A percentile compares a stretch with the other conserved stretches of the same genome.
These are phyloP conservation scores for Ceyx margarethae DNA, from an alignment of 2,113 vertebrate genomes.

Conservation along the genomic window DNA sequence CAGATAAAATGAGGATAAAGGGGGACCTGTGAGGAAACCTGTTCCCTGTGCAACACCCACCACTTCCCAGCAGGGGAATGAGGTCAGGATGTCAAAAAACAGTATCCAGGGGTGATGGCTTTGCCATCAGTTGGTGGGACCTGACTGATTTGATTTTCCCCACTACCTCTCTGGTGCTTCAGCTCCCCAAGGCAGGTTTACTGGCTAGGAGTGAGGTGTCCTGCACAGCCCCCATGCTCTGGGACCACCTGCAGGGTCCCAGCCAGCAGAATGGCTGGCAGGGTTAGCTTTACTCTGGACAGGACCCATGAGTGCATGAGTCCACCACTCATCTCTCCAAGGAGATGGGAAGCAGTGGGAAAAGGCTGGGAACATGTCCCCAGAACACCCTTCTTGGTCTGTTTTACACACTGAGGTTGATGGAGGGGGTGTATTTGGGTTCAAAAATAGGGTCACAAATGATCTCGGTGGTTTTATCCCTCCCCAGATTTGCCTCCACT, in stretches of 20 bases:
- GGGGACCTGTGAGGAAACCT: not conserved
- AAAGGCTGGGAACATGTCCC: rapidly evolving
- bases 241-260: not conserved
- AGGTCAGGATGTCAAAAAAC: not conserved
- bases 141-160: not conserved
- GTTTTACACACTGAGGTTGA: not conserved
- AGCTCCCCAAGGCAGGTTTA: rapidly evolving
- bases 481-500: not conserved
- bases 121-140: not conserved
- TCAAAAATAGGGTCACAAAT: not conserved
- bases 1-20: rapidly evolving
- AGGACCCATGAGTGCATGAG: rapidly evolving
- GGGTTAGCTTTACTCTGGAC: rapidly evolving
- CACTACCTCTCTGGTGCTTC: rapidly evolving
- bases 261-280: not conserved
- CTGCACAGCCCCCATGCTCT: not conserved
- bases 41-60: not conserved
- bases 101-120: not conserved
- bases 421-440: not conserved
- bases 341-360: not conserved
- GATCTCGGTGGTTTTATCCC: not conserved
- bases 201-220: not conserved
- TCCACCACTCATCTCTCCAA: rapidly evolving
- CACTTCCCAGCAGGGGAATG: rapidly evolving
- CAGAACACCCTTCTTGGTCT: not conserved